Evolutionary conservation across 2,113 vertebrate genomes (phyloP).

Genomic region (Gadus macrocephalus): DNA sequence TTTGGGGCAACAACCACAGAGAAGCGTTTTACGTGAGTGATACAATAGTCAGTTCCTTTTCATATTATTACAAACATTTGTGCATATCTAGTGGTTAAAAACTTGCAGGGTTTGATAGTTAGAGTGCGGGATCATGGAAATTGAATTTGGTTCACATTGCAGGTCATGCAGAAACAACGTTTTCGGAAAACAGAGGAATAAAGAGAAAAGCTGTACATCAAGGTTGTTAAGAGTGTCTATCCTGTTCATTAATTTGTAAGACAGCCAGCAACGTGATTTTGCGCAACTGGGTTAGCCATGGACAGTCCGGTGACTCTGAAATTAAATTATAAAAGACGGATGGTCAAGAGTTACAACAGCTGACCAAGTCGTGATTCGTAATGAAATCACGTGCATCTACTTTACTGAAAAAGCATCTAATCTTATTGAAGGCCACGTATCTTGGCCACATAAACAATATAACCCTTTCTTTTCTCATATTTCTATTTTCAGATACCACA

Average conservation of each 20-base stretch:
- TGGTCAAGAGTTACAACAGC: conserved; percentile 13
- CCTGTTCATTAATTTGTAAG: background rate
- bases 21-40: conserved; percentile 37
- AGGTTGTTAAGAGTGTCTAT: conserved; percentile 59
- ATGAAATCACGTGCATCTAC: too few relatives aligned
- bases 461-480: too few relatives aligned
- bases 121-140: background rate
- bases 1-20: conserved; percentile 23
- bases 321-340: conserved; percentile 41
- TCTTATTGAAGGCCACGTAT: too few relatives aligned
- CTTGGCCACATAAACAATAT: too few relatives aligned
- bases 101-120: background rate
- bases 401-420: too few relatives aligned
- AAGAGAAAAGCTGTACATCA: conserved; percentile 70
- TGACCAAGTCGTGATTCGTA: background rate
- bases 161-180: conserved; percentile 41
- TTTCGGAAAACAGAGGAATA: conserved; percentile 35
- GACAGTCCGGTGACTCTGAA: conserved; percentile 54
- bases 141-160: conserved; percentile 1
- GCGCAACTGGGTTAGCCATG: background rate
- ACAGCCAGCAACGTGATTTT: too few relatives aligned
- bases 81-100: background rate
- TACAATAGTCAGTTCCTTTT: background rate
- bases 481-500: conserved; percentile 43
- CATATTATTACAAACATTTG: background rate